Base-by-base conservation (phyloP, 2,113 vertebrate genomes). In the Hemichromis elongatus region DNA sequence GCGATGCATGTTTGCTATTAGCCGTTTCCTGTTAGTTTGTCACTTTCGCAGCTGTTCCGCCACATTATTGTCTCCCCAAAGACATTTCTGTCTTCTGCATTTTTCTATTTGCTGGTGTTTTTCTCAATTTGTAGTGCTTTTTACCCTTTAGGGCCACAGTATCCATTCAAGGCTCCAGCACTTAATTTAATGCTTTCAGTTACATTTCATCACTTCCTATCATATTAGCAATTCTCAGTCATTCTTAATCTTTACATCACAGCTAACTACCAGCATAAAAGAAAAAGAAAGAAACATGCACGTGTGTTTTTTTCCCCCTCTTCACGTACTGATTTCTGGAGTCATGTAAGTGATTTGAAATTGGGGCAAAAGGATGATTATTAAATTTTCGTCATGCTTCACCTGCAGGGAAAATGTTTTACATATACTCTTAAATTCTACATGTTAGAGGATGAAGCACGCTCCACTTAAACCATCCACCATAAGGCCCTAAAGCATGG, bases 381-480 rank as follows among this genome's bases (percentile, higher is more conserved):
- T 84, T 68, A 81, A 30, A 77, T 86, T 85, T 79, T 9, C 79
- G 80, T 79, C 57, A 79, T 82, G 82, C 78, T 93, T 82, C 50
- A 54, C 87, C 85, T 83, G 78, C 79, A 78, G 88, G 80, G 10
- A 52, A 86, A 77, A 63, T 87, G 83, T 86, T 83, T 86, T 83
- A 85, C 85, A 91, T 82, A 86, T 83, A 45, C 40, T 56, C 26
- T 79, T 80, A 40, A 83, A 88, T 77, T 88, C 79, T 57, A 21
- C 53, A 68, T 63, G 81, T 85, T 30, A 12, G 57, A 86, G 81
- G 55, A 91, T 92, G 70, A 92, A 89, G 85, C 82, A 79, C 26
- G 54, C 19, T 26, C 66, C 82, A 79, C 30, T 10, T 52, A 84
- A 87, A 83, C n/a, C 54, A 50, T 85, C 84, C 77, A 83, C 86